Percentiles rank a stretch among this genome's conserved stretches.
phyloP scores from a whole-genome alignment of 2,888 invertebrate genomes.

The Exocentrus adspersus region DNA sequence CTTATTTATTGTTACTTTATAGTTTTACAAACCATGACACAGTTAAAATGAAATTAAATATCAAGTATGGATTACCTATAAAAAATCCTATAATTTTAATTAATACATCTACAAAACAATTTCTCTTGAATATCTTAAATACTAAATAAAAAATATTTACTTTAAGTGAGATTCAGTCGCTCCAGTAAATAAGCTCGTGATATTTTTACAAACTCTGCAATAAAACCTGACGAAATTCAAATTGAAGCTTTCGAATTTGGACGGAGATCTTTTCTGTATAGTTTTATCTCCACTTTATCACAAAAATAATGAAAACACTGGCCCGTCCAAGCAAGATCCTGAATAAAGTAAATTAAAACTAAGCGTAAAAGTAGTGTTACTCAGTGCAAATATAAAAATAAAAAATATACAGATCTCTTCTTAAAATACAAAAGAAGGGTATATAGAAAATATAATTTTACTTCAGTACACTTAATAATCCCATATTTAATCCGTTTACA shows the following conservation, averaged over 20 bases:
- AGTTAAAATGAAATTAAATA: no score
- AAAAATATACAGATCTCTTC: slow-evolving; percentile 21
- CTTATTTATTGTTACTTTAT: slow-evolving; percentile 22
- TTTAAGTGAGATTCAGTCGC: slow-evolving; percentile 10
- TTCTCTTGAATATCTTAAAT: no score
- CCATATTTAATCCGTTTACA: not conserved
- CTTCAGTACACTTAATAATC: slow-evolving; percentile 8
- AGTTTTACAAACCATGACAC: slow-evolving; percentile 19
- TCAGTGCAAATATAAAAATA: slow-evolving; percentile 27
- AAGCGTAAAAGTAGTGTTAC: slow-evolving; percentile 22
- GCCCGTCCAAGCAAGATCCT: not conserved
- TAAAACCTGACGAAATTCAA: no score
- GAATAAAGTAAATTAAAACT: slow-evolving; percentile 5
- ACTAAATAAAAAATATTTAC: no score
- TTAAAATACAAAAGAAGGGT: slow-evolving; percentile 11
- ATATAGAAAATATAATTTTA: slow-evolving; percentile 23
- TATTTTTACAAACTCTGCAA: no score
- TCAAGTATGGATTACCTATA: no score
- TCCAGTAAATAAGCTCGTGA: slow-evolving; percentile 1
- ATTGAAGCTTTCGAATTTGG: no score
- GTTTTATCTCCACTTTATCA: no score
- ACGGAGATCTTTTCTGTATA: no score
- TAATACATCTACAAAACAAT: no score
- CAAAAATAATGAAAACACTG: not conserved
- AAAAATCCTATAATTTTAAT: no score